Percentiles rank a stretch among this genome's conserved stretches.
Evolutionary conservation across 2,888 invertebrate genomes (phyloP).

Genomic region (Acleris holmiana): DNA sequence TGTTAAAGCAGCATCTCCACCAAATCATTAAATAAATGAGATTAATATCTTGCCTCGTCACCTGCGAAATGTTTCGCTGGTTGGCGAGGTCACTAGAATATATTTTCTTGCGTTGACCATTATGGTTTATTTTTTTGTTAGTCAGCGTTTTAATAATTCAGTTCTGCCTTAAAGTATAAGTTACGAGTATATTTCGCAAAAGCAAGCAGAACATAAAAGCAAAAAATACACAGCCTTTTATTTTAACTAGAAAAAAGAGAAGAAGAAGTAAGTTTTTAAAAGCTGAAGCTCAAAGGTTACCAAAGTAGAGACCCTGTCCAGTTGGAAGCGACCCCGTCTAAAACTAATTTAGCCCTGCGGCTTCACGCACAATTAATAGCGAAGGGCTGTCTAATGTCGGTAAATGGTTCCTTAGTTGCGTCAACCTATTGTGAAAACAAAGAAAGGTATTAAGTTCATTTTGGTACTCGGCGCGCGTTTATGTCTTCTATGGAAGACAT

Average conservation of each 20-base stretch:
- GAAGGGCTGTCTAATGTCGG: constrained; percentile 2
- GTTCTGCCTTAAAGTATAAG: constrained; percentile 6
- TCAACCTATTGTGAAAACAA: constrained; percentile 14
- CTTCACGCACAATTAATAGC: constrained; percentile 39
- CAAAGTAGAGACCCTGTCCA: neutral
- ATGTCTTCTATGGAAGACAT: too few relatives aligned
- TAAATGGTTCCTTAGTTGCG: constrained; percentile 5
- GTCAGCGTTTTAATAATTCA: neutral
- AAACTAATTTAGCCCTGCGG: constrained; percentile 44
- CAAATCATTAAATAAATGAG: too few relatives aligned
- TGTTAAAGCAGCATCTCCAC: too few relatives aligned
- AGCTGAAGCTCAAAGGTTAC: neutral
- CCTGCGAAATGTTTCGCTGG: neutral
- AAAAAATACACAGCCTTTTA: too few relatives aligned
- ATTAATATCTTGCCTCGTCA: too few relatives aligned
- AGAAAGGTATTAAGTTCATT: too few relatives aligned
- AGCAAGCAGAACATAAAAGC: constrained; percentile 3
- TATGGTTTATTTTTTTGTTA: neutral
- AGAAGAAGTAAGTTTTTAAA: too few relatives aligned
- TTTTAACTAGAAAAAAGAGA: too few relatives aligned
- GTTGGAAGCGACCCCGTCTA: constrained; percentile 30
- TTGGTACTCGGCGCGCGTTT: too few relatives aligned
- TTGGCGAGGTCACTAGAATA: neutral
- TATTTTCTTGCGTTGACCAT: neutral
- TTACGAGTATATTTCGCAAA: constrained; percentile 18